Evolutionary conservation across 2,888 invertebrate species (phyloP).

Genomic region (Clepsis dumicolana): DNA sequence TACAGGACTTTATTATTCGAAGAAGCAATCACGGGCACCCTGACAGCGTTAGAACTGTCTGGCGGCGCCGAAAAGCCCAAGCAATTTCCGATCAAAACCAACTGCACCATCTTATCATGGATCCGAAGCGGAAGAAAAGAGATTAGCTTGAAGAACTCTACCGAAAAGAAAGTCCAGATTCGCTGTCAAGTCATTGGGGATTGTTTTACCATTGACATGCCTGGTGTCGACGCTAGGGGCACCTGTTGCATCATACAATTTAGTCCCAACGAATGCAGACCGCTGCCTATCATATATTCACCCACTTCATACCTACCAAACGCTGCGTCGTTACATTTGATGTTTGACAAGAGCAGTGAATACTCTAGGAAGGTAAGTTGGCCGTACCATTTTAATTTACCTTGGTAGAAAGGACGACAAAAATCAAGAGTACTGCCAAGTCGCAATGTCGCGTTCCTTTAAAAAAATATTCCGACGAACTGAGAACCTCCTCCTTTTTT

Average conservation of each 20-base stretch:
- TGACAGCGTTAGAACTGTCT: constrained; percentile 60
- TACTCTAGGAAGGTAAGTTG: constrained; percentile 67
- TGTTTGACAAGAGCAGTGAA: constrained; percentile 70
- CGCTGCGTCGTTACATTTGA: constrained; percentile 65
- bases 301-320: constrained; percentile 63
- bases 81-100: constrained; percentile 75
- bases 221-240: constrained; percentile 66
- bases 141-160: constrained; percentile 72
- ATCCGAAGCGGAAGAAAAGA: constrained; percentile 72
- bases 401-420: too few relatives aligned
- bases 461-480: too few relatives aligned
- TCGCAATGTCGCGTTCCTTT: too few relatives aligned
- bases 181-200: constrained; percentile 73
- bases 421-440: too few relatives aligned
- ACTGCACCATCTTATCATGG: constrained; percentile 69
- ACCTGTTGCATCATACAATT: constrained; percentile 64
- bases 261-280: constrained; percentile 67
- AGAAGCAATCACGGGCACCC: constrained; percentile 62
- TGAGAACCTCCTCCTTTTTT: too few relatives aligned
- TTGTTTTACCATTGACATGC: constrained; percentile 73
- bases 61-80: constrained; percentile 66
- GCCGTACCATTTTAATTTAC: too few relatives aligned
- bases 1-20: constrained; percentile 70
- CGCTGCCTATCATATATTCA: constrained; percentile 66
- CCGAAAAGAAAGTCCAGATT: constrained; percentile 68